These are phyloP conservation scores for Dysidea cf. avara DNA, from an alignment of 37 sponge, comb jelly and placozoan genomes.

Conservation along the genomic window DNA sequence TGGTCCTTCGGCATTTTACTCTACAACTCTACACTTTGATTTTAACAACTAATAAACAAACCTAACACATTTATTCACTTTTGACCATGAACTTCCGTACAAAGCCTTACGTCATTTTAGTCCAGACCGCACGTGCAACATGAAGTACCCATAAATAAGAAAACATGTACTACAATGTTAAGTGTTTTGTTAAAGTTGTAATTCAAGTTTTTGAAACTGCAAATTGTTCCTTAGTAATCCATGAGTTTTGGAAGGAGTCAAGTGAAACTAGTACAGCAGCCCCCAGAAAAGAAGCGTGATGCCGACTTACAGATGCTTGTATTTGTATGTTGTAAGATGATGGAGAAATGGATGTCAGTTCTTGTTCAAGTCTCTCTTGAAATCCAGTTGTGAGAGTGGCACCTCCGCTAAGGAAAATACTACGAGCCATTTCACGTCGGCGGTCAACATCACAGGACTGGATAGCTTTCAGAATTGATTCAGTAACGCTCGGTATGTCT, in stretches of 20 bases:
- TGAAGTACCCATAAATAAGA: not conserved
- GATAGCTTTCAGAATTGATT: slow-evolving; percentile 65
- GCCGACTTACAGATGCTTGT: slow-evolving; percentile 50
- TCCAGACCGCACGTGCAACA: too few relatives aligned
- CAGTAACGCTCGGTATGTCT: slow-evolving; percentile 65
- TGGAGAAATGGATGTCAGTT: slow-evolving; percentile 37
- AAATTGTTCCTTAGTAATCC: slow-evolving; percentile 56
- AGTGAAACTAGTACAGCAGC: slow-evolving; percentile 68
- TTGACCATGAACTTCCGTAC: too few relatives aligned
- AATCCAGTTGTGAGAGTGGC: slow-evolving; percentile 54
- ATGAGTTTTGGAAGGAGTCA: slow-evolving; percentile 40
- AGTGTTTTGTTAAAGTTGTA: not conserved
- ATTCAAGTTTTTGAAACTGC: slow-evolving; percentile 6
- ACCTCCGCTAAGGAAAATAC: slow-evolving; percentile 73
- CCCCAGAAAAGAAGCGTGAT: slow-evolving; percentile 80
- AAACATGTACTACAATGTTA: not conserved
- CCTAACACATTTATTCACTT: too few relatives aligned
- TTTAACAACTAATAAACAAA: too few relatives aligned
- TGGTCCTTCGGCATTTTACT: slow-evolving; percentile 14
- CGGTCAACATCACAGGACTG: slow-evolving; percentile 78
- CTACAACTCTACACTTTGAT: too few relatives aligned
- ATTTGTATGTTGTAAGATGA: slow-evolving; percentile 43
- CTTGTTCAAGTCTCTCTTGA: slow-evolving; percentile 67
- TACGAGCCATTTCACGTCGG: slow-evolving; percentile 42
- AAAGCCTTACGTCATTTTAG: too few relatives aligned